A percentile compares a stretch with the other conserved stretches of the same genome.
Conservation (phyloP, 53 echinoderm and acorn worm species). For the Pentamera pediparva region DNA sequence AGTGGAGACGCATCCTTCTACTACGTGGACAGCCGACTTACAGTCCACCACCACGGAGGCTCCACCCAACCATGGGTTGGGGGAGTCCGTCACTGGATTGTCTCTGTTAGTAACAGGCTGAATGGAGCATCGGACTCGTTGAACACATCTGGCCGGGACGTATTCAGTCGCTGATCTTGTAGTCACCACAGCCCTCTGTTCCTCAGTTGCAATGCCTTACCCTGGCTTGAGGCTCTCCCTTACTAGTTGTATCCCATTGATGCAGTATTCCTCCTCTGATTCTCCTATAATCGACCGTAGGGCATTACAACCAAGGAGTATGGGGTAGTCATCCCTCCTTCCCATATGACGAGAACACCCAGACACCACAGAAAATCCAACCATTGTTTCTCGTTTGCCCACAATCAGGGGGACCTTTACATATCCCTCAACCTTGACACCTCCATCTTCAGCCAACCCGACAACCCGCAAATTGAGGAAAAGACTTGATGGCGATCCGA, state of each 20-base stretch:
- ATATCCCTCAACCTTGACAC: slow-evolving; percentile 35
- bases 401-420: slow-evolving; percentile 9
- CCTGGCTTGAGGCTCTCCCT: background rate
- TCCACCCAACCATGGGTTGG: background rate
- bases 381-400: background rate
- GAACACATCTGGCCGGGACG: background rate
- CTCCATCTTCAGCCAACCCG: slow-evolving; percentile 20
- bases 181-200: background rate
- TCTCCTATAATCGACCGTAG: background rate
- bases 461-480: background rate
- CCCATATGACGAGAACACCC: background rate
- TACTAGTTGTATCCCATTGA: background rate
- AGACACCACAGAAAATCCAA: slow-evolving; percentile 36
- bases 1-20: background rate
- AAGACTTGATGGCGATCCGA: background rate
- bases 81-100: background rate
- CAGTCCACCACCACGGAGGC: background rate
- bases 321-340: background rate
- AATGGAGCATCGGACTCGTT: background rate
- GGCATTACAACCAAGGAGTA: slow-evolving; percentile 29
- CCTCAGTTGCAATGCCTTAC: background rate
- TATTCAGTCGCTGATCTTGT: background rate
- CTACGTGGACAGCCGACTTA: background rate
- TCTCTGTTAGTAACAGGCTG: background rate
- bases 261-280: background rate